Conservation (phyloP, 2,888 invertebrate species). For the Amiota communis region DNA sequence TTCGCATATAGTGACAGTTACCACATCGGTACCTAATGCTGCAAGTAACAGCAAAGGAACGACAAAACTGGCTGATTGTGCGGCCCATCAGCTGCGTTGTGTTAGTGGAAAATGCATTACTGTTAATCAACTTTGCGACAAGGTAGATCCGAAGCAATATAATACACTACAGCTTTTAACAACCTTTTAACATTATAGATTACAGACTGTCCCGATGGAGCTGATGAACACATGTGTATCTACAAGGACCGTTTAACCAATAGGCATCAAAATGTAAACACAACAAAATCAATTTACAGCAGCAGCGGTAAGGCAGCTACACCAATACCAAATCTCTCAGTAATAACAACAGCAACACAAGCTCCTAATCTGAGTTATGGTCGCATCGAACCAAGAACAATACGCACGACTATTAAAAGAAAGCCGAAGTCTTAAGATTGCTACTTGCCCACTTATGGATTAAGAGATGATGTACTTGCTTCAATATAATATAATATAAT, state of each 20-base stretch:
- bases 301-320: not conserved
- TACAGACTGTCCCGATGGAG: constrained; percentile 78
- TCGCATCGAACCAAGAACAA: constrained; percentile 46
- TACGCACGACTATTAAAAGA: constrained; percentile 62
- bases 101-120: constrained; percentile 80
- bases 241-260: constrained; percentile 72
- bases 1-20: constrained; percentile 49
- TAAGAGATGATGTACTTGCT: constrained; percentile 36
- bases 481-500: too few species aligned
- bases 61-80: constrained; percentile 40
- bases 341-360: constrained; percentile 15
- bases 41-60: constrained; percentile 36
- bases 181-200: constrained; percentile 50
- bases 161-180: not conserved
- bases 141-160: constrained; percentile 54
- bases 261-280: constrained; percentile 41
- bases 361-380: constrained; percentile 46
- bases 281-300: constrained; percentile 4
- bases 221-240: constrained; percentile 79
- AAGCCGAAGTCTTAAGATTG: constrained; percentile 59
- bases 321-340: constrained; percentile 34
- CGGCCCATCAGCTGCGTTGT: constrained; percentile 77
- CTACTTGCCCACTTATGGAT: not conserved
- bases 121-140: constrained; percentile 78
- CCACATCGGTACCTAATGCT: constrained; percentile 41